Evolutionary conservation across 53 echinoderm and acorn worm species (phyloP), one percentile per base, ranked within the genome.

Genomic region (Henricia sp.): DNA sequence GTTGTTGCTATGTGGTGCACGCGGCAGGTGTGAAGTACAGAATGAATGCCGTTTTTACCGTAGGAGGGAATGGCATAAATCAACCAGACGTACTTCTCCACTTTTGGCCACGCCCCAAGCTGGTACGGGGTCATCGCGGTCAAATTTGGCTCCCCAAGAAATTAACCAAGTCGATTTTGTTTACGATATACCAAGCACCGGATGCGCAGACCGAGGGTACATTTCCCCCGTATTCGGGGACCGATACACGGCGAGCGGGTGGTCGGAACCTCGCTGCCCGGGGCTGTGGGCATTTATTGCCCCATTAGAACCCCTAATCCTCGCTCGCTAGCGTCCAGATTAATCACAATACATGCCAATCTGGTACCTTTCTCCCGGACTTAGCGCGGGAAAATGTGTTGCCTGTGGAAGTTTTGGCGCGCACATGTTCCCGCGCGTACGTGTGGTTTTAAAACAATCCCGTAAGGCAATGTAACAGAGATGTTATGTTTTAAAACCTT

Each of bases 71-170:
- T n/a, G n/a, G n/a, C n/a, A n/a, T n/a, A n/a, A n/a, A n/a, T n/a
- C n/a, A n/a, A n/a, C n/a, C n/a, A n/a, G n/a, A n/a, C n/a, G n/a
- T n/a, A n/a, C n/a, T n/a, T n/a, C n/a, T n/a, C 48, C 48, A 8
- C 48, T 46, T 14, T 14, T 46, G 48, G 35, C 63, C 63, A 63
- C 63, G 63, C 68, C 68, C 41, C 21, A 6, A 36, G n/a, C n/a
- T n/a, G n/a, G n/a, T n/a, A n/a, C n/a, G n/a, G 56, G 62, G 77
- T 77, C 58, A 77, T 27, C 59, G 58, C 77, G 77, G 77, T 77
- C 74, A n/a, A n/a, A n/a, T n/a, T n/a, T n/a, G n/a, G n/a, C n/a
- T n/a, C n/a, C n/a, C n/a, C n/a, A 35, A 25, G 33, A 68, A 68
- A 42, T 68, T 68, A 68, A 68, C 32, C 37, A 68, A 36, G 20